phyloP scores from a whole-genome alignment of 2,113 vertebrate species.

The Ceuthmochares aereus region DNA sequence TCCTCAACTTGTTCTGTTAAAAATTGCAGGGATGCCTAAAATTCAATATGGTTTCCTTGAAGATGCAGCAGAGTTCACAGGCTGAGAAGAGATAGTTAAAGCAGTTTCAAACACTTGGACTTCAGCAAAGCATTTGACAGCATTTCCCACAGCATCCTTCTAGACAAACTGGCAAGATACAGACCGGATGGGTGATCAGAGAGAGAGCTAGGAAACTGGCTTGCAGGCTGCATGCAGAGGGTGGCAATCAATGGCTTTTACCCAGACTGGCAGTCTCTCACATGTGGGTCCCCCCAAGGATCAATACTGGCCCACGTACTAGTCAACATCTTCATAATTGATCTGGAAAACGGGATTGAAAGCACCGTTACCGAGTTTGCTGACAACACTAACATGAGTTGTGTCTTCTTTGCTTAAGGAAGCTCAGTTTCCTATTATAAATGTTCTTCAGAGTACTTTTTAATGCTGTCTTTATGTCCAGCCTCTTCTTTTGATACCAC shows the following conservation, averaged over 20 bases:
- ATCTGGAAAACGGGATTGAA: not conserved
- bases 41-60: not conserved
- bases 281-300: rapidly evolving
- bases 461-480: not conserved
- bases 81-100: not conserved
- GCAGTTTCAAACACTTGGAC: not conserved
- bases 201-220: not conserved
- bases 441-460: not conserved
- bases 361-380: not conserved
- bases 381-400: not conserved
- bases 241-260: not conserved
- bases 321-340: not conserved
- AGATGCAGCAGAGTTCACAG: not conserved
- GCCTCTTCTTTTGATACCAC: not conserved
- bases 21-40: not conserved
- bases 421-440: not conserved
- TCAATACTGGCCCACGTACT: rapidly evolving
- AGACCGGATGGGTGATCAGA: too few species aligned
- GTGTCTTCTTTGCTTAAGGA: not conserved
- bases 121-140: not conserved
- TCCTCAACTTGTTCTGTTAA: not conserved
- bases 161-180: not conserved
- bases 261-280: not conserved
- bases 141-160: not conserved
- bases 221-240: not conserved